Evolutionary conservation across 2,797 vertebrate genomes (phyloP), one percentile per base, ranked within the genome.

Genomic region (Garrulus glandarius): DNA sequence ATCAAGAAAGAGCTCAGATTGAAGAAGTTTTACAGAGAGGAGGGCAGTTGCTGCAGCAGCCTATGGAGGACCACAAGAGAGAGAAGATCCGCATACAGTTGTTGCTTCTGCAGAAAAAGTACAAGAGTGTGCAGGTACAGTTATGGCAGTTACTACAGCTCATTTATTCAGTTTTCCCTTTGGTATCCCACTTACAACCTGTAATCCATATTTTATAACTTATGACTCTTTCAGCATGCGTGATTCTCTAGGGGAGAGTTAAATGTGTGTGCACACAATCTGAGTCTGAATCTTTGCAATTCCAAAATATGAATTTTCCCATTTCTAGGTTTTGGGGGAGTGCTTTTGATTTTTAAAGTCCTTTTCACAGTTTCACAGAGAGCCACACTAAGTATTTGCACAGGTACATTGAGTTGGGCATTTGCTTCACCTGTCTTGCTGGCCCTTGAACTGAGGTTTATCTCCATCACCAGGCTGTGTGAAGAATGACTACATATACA

Each of bases 21-120:
- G 99, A 99, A 96, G 98, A 99, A 68, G 95, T 99, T 93, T 93
- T 99, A n/a, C 98, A 97, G 95, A 98, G 97, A 97, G 99, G 99
- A 70, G 99, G 99, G 47, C 98, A 98, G 56, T 70, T 99, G 78
- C 96, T 99, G 72, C 98, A 98, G 85, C 98, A 98, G 59, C 98
- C 98, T 10, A 95, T 98, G 80, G 99, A 99, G 13, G 98, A 99
- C 20, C 97, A 92, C 47, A 98, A 97, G 85, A 98, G 98, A 94
- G 99, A 99, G 93, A 98, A 98, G 96, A 96, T 99, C 50, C 98
- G 98, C 49, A 95, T 98, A 67, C 98, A 98, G 75, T 96, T 99
- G 68, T 65, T 99, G 18, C 98, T 98, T 69, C 96, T 99, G 85
- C 99, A 98, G 96, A 99, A 98, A 41, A 98, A 98, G 79, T 99